Evolutionary conservation across 2,888 invertebrate species (phyloP), one percentile per base, ranked within the genome.

Genomic region (Ichneumoninae sp.): DNA sequence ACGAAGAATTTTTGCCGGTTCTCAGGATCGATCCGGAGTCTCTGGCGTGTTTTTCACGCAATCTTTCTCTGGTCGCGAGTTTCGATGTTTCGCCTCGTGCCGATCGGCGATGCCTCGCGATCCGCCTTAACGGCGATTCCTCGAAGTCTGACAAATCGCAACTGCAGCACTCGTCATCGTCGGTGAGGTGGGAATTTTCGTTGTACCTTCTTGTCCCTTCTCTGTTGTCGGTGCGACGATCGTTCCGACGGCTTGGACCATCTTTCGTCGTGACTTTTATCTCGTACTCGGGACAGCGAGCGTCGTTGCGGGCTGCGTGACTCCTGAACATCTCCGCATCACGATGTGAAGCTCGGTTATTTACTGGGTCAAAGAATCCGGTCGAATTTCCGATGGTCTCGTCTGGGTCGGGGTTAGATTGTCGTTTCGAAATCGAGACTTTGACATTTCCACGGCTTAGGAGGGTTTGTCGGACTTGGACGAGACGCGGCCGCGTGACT

Each of bases 291-390:
- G 84, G 77, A 65, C 73, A 77, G 65, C 63, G 22, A 68, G 30
- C 6, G 8, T 54, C 54, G n/a, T 36, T 52, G 10, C 30, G 73
- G 19, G 44, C 19, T 8, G 63, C 68, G 26, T 44, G 47, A 52
- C 44, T 50, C 16, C 33, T 73, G 36, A 65, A 81, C 81, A 69
- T 84, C 77, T 84, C 77, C 73, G 54, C 84, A 80, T 71, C 30
- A 83, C 81, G 73, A 76, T 71, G 54, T 4, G 1, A 70, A 19
- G 60, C 63, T 60, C 66, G 44, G 16, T 30, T 16, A 63, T 63
- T 33, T 1, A n/a, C 7, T 6, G 33, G 16, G 33, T 30, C 30
- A 16, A 13, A 63, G 30, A 13, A 33, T 26, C 13, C 22, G 8
- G 63, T 26, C 22, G 22, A 16, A 36, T 73, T 36, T 26, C 40